Base-by-base conservation (phyloP, 2,797 vertebrate genomes). In the Hemitrygon akajei region DNA sequence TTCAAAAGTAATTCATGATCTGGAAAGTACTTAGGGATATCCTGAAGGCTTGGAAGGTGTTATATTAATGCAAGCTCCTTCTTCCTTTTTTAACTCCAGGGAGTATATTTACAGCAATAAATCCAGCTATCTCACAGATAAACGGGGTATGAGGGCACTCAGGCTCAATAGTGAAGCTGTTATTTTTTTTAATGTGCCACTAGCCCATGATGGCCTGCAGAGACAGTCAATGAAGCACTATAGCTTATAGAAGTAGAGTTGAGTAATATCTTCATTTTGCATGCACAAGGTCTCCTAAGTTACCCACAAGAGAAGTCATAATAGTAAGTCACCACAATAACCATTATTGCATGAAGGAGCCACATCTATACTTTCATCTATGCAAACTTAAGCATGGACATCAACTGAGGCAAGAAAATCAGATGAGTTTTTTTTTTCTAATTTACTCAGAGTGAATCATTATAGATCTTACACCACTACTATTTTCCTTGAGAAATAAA, bases 1-100 rank as follows among this genome's bases (percentile, higher is more conserved):
- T 89, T 66, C 86, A 89, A 89, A 89, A 89, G 86, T 89, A 89
- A 89, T 89, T 89, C 86, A 69, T 89, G 86, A 69, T 60, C 34
- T 89, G 86, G 37, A 60, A 89, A 89, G 63, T 63, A 89, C 86
- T 89, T 66, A 22, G n/a, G n/a, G 34, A 89, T 37, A 69, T 89
- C 86, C 86, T 37, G 60, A 89, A 63, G 63, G 66, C 86, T 66
- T 89, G 86, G 37, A 69, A 89, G 86, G 63, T 34, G 63, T 89
- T 89, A 66, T 89, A 69, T 89, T 25, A 63, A 89, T 34, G 86
- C 86, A 89, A 66, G 63, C 10, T 69, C n/a, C 37, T 89, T 66
- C 84, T 87, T 87, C 84, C 56, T 27, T 89, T 63, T 73, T 66
- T 89, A 89, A 69, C 86, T 89, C 60, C n/a, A 37, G 63, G 60